Base-by-base conservation (phyloP, 2,888 invertebrate genomes). In the Xestoiulus laeticollis region DNA sequence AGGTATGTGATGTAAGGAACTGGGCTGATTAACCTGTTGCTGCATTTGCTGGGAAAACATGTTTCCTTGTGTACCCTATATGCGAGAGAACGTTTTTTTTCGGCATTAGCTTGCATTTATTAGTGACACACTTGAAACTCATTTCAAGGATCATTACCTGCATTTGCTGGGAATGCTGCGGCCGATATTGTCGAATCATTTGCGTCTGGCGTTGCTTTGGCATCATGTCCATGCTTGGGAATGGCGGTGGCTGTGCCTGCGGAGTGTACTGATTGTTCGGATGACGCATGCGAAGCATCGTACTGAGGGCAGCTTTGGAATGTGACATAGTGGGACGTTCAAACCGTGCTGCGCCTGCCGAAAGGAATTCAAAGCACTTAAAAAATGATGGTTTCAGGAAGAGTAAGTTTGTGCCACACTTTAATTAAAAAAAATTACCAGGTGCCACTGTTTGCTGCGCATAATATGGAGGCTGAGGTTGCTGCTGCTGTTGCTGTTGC, bases 401-500 rank as follows among this genome's bases (percentile, higher is more conserved):
- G n/a, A n/a, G n/a, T n/a, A n/a, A n/a, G n/a, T n/a, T n/a, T n/a
- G n/a, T n/a, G n/a, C n/a, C n/a, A n/a, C n/a, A n/a, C n/a, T n/a
- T n/a, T n/a, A n/a, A n/a, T n/a, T n/a, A n/a, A 38, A 82, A 82
- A 82, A n/a, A 85, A 85, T 38, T 59, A 83, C 84, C 88, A 85
- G 87, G 87, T 78, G 86, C 87, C 43, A 89, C 87, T 30, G 86
- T 53, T 48, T 87, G 90, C 85, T 90, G 90, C 43, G 89, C 90
- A 88, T 90, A 90, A 53, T 93, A 92, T 59, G 93, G 91, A 48
- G 92, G 91, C 89, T 93, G 93, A 85, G 93, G 92, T 3, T 93
- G 92, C 90, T 93, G 93, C 89, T 92, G 92, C 88, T 92, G 91
- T 89, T 93, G 93, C 89, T 93, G 92, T 90, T 91, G 89, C 89